A percentile compares a stretch with the other conserved stretches of the same genome.
phyloP scores from a whole-genome alignment of 2,888 invertebrate species.

The Beris chalybata region DNA sequence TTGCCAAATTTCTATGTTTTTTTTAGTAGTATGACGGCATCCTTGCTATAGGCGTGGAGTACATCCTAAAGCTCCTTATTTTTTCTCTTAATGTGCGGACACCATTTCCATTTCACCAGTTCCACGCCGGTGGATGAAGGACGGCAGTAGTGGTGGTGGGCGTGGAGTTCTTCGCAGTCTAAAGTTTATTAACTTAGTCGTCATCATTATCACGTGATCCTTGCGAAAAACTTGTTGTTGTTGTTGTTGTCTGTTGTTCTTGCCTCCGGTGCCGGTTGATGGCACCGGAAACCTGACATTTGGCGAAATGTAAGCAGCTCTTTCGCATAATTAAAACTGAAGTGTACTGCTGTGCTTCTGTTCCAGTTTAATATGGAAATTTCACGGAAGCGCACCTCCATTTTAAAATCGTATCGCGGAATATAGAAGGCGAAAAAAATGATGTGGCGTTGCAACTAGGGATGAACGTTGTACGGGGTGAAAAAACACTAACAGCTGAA shows the following conservation, averaged over 20 bases:
- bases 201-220: slow-evolving; percentile 19
- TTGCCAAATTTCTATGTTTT: slow-evolving; percentile 7
- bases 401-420: too few species aligned
- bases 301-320: slow-evolving; percentile 35
- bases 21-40: too few species aligned
- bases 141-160: too few species aligned
- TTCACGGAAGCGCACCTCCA: slow-evolving; percentile 16
- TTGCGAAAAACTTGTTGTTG: neutral
- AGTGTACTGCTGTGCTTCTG: slow-evolving; percentile 26
- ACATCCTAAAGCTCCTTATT: too few species aligned
- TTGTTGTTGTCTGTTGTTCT: too few species aligned
- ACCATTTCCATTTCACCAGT: too few species aligned
- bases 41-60: too few species aligned
- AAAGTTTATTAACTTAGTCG: slow-evolving; percentile 13
- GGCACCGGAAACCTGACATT: slow-evolving; percentile 15
- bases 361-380: slow-evolving; percentile 34
- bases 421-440: neutral
- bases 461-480: slow-evolving; percentile 19
- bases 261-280: neutral
- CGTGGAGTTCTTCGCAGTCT: neutral
- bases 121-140: too few species aligned
- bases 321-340: slow-evolving; percentile 38
- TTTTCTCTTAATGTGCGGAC: too few species aligned
- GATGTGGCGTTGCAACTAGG: neutral
- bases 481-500: slow-evolving; percentile 26